phyloP scores from a whole-genome alignment of 2,797 vertebrate species.

The Stomatorhinus walkeri region DNA sequence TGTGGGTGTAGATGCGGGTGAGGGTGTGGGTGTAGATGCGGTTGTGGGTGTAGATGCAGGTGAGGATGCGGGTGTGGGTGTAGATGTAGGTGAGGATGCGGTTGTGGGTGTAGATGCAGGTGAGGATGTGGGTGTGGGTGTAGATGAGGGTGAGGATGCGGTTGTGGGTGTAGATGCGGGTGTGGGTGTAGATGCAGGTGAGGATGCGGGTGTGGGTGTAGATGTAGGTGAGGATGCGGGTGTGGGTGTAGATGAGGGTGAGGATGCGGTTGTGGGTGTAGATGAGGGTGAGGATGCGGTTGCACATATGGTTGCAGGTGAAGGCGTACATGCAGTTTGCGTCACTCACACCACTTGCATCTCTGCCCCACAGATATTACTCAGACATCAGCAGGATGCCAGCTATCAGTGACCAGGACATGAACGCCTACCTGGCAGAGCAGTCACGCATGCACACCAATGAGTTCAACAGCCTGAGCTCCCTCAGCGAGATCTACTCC shows the following conservation, averaged over 20 bases:
- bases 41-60: neutral
- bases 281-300: neutral
- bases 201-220: neutral
- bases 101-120: rapidly evolving
- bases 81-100: neutral
- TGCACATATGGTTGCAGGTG: neutral
- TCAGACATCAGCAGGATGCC: conserved; percentile 96
- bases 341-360: neutral
- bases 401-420: conserved; percentile 97
- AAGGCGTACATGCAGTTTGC: neutral
- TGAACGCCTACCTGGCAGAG: conserved; percentile 96
- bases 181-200: too few relatives aligned
- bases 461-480: conserved; percentile 96
- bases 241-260: neutral
- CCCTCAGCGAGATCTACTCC: conserved; percentile 94
- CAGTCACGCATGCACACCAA: conserved; percentile 98
- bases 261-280: too few relatives aligned
- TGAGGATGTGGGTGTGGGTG: neutral
- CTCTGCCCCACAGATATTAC: conserved; percentile 75
- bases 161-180: too few relatives aligned
- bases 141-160: too few relatives aligned
- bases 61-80: too few relatives aligned
- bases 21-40: too few relatives aligned
- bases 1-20: neutral
- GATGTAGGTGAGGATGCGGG: neutral